Evolutionary conservation across 2,113 vertebrate genomes (phyloP), one percentile per base, ranked within the genome.

Genomic region (Cepphus grylle): DNA sequence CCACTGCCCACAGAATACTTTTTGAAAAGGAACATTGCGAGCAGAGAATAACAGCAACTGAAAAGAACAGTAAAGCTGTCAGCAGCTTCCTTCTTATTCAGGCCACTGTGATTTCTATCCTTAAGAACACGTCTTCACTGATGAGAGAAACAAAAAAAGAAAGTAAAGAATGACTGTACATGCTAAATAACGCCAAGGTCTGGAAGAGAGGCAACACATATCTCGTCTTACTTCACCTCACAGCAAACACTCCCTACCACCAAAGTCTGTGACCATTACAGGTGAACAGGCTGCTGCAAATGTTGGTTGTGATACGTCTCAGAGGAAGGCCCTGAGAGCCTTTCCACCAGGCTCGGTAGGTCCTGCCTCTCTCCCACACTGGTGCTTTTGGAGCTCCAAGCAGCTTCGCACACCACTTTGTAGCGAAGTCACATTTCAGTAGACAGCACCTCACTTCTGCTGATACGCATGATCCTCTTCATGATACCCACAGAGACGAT

Each of bases 21-120:
- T 50, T 58, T 58, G 70, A 77, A 89, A 76, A 92, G 65, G 73
- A 87, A 62, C 83, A 47, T 30, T 53, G 36, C 53, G 55, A 10
- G 2, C 36, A 86, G 56, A 91, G 70, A 92, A 87, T 53, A 96
- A 84, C 42, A 88, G 59, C 69, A 92, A 94, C 86, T 91, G 61
- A 74, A 86, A 61, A 7, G 9, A 81, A 55, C 1, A 87, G 81
- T 91, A 92, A 93, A 97, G 40, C 88, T 94, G 80, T 94, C 83
- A 66, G 88, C 77, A 94, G 70, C 50, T 87, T 89, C 70, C 70
- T 67, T 76, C 77, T 85, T 65, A 45, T 43, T 85, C 81, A 93
- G 77, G 34, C 81, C 58, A 62, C 78, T 56, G 65, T 27, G 34
- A 94, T 79, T 81, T 74, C 73, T 79, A 8, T 43, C 62, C 58